Evolutionary conservation across 2,888 invertebrate genomes (phyloP).

Genomic region (Siphlonurus alternatus): DNA sequence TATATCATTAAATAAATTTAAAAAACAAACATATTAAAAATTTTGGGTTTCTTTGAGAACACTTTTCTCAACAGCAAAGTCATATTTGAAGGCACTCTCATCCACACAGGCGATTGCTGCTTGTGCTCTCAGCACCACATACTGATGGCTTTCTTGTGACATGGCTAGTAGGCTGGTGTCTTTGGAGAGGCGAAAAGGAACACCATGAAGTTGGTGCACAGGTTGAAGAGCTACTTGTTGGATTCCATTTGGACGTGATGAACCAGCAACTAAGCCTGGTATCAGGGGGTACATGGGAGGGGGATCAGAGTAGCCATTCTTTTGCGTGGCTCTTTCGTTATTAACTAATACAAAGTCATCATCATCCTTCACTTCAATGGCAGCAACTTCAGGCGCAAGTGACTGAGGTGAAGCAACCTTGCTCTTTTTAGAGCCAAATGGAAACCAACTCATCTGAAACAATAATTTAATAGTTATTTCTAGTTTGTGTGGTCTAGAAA

Average conservation of each 20-base stretch:
- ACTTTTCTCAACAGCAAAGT: constrained; percentile 1
- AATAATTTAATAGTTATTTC: too few relatives aligned
- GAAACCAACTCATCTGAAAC: background rate
- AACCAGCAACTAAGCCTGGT: background rate
- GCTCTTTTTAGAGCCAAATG: background rate
- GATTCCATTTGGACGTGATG: background rate
- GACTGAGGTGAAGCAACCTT: background rate
- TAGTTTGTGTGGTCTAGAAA: too few relatives aligned
- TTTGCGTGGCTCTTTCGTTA: background rate
- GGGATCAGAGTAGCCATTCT: background rate
- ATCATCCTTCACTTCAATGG: background rate
- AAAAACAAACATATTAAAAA: too few relatives aligned
- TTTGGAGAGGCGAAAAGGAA: background rate
- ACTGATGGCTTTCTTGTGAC: background rate
- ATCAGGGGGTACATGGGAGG: background rate
- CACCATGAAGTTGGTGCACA: background rate
- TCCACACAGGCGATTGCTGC: background rate
- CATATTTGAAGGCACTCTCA: background rate
- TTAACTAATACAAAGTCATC: background rate
- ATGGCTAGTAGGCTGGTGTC: background rate
- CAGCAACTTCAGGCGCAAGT: background rate
- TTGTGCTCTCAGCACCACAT: background rate
- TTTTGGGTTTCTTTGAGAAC: background rate
- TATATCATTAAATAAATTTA: too few relatives aligned
- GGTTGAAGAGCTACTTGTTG: background rate